Conservation (phyloP, 2,888 invertebrate genomes). For the Melanostoma mellinum region DNA sequence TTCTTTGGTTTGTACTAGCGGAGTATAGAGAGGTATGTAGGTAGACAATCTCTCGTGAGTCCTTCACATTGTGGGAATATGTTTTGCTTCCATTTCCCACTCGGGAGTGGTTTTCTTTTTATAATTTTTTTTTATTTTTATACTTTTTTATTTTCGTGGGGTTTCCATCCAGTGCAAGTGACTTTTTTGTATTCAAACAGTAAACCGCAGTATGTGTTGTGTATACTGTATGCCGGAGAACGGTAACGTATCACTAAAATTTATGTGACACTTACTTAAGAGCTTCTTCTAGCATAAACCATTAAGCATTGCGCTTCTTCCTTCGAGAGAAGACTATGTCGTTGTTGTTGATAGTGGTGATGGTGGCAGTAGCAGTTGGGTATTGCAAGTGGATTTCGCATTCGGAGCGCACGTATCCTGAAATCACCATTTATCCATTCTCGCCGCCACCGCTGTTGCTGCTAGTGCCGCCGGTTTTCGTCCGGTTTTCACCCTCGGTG, state of each 20-base stretch:
- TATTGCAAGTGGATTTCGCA: slow-evolving; percentile 70
- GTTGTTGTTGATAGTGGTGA: slow-evolving; percentile 12
- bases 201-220: slow-evolving; percentile 72
- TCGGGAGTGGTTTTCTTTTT: slow-evolving; percentile 58
- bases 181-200: slow-evolving; percentile 73
- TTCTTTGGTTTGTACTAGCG: slow-evolving; percentile 45
- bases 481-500: slow-evolving; percentile 37
- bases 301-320: slow-evolving; percentile 74
- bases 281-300: slow-evolving; percentile 75
- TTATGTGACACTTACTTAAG: slow-evolving; percentile 76
- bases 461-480: slow-evolving; percentile 54
- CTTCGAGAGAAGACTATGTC: slow-evolving; percentile 28
- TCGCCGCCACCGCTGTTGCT: slow-evolving; percentile 37
- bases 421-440: slow-evolving; percentile 73
- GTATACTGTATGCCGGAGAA: slow-evolving; percentile 64
- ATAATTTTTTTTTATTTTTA: slow-evolving; percentile 20
- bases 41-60: slow-evolving; percentile 58
- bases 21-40: slow-evolving; percentile 24
- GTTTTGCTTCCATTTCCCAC: slow-evolving; percentile 58
- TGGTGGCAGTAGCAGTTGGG: slow-evolving; percentile 36
- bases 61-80: slow-evolving; percentile 57
- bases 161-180: slow-evolving; percentile 53
- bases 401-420: slow-evolving; percentile 72
- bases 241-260: slow-evolving; percentile 74
- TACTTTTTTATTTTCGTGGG: slow-evolving; percentile 14